Evolutionary conservation across 2,797 vertebrate genomes (phyloP), one percentile per base, ranked within the genome.

Genomic region (Tinamus major): DNA sequence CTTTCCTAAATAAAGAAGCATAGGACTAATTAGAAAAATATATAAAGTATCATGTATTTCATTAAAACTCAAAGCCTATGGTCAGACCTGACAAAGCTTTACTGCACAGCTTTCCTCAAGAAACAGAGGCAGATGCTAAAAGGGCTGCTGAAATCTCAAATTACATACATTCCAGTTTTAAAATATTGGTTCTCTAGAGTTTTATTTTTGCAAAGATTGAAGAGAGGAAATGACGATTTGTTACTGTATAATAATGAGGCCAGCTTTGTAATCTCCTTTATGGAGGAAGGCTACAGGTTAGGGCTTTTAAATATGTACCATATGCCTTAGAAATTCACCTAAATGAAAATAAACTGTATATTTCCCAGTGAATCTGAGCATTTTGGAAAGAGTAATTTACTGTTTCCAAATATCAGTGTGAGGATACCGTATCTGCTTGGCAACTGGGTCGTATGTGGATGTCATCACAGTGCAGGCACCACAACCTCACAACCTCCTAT

Each of bases 401-500:
- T 72, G 4, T 42, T 85, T 81, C 55, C 21, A 49, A 67, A 39
- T 56, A 88, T 23, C 56, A 75, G 19, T 2, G 1, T 1, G 68
- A 98, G 98, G 97, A 98, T 98, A 98, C 98, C 17, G 56, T 93
- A 98, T 97, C 94, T 96, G 94, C 95, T 97, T 98, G 90, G 93
- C 94, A 71, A 87, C 64, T 10, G 97, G 95, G 48, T 97, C 85
- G 62, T 98, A 98, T 48, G 96, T 96, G 0, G 98, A 98, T 74
- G 98, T 84, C 98, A 98, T 98, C 71, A 98, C 98, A 0, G 98
- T 98, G 77, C 98, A 99, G 24, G 98, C 98, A 0, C 98, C 98
- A 4, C 98, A 99, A 39, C 98, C 98, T 17, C 98, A 4, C 98
- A 99, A 39, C 98, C 98, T 17, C 98, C 98, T 4, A 97, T 97